Percentiles rank a stretch among this genome's conserved stretches.
Conservation (phyloP, 2,797 vertebrate genomes). For the Notoglanidium macrostoma region DNA sequence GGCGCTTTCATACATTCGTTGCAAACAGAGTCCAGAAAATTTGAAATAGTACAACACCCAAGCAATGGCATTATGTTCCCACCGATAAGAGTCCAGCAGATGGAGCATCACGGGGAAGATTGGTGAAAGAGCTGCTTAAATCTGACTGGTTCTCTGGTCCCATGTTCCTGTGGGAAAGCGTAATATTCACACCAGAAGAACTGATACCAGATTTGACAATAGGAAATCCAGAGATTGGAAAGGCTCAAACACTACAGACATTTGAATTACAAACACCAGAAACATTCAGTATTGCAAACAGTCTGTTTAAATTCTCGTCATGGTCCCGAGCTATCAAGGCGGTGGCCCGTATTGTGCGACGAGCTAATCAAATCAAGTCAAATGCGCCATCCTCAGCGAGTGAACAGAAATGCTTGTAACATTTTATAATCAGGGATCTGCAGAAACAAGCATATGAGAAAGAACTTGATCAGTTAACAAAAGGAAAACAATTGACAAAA, state of each 20-base stretch:
- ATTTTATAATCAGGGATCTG: not conserved
- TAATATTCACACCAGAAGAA: not conserved
- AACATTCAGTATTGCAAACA: not conserved
- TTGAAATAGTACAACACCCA: not conserved
- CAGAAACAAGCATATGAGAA: not conserved
- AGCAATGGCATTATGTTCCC: conserved; percentile 27
- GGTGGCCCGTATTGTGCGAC: not conserved
- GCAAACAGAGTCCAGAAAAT: no score
- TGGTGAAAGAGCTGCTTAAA: not conserved
- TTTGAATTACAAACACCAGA: not conserved
- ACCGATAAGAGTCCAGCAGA: not conserved
- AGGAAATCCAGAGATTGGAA: not conserved
- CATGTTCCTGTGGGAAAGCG: not conserved
- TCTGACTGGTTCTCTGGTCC: not conserved
- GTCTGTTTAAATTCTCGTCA: not conserved
- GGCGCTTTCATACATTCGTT: no score
- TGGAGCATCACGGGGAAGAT: no score
- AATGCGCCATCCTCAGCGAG: not conserved
- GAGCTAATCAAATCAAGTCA: not conserved
- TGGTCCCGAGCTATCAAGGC: not conserved
- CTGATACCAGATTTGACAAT: not conserved
- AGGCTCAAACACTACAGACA: not conserved
- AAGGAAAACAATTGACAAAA: not conserved
- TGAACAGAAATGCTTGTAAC: not conserved
- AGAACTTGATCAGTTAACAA: not conserved